These are phyloP conservation scores for Spilarctia lutea DNA, from an alignment of 2,888 invertebrate species.

Conservation along the genomic window DNA sequence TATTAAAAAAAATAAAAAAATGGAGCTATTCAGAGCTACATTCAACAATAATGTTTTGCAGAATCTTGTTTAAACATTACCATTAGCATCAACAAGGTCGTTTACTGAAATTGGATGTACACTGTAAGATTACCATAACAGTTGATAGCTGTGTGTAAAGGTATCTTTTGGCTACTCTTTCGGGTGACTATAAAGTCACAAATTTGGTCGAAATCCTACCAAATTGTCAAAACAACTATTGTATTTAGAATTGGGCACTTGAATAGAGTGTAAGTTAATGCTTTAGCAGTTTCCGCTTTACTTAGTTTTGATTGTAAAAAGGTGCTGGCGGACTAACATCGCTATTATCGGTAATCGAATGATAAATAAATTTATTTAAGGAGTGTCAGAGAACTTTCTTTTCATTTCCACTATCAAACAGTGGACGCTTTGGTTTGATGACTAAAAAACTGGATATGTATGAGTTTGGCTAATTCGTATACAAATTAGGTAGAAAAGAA, in stretches of 20 bases:
- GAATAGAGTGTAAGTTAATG: constrained; percentile 31
- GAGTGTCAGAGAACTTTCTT: background rate
- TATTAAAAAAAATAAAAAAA: background rate
- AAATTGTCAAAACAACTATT: constrained; percentile 57
- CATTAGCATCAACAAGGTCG: constrained; percentile 54
- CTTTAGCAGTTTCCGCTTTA: background rate
- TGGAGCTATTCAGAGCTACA: constrained; percentile 7
- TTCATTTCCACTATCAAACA: no score
- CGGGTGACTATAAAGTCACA: constrained; percentile 55
- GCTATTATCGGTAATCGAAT: background rate
- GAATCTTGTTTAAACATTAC: constrained; percentile 43
- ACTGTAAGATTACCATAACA: constrained; percentile 77
- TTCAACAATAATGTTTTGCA: constrained; percentile 24
- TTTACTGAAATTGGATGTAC: constrained; percentile 71
- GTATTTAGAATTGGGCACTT: constrained; percentile 48
- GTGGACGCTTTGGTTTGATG: no score
- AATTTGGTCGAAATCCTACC: constrained; percentile 62
- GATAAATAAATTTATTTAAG: background rate
- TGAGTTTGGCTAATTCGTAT: no score
- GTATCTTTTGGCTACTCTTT: constrained; percentile 50
- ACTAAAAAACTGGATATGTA: no score
- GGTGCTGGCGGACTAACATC: background rate
- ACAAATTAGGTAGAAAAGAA: no score
- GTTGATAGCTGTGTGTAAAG: constrained; percentile 60
- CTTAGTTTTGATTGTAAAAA: constrained; percentile 17